Percentiles rank a stretch among this genome's conserved stretches.
Evolutionary conservation across 37 sponge, comb jelly and placozoan species (phyloP).

Genomic region (Ephydatia muelleri): DNA sequence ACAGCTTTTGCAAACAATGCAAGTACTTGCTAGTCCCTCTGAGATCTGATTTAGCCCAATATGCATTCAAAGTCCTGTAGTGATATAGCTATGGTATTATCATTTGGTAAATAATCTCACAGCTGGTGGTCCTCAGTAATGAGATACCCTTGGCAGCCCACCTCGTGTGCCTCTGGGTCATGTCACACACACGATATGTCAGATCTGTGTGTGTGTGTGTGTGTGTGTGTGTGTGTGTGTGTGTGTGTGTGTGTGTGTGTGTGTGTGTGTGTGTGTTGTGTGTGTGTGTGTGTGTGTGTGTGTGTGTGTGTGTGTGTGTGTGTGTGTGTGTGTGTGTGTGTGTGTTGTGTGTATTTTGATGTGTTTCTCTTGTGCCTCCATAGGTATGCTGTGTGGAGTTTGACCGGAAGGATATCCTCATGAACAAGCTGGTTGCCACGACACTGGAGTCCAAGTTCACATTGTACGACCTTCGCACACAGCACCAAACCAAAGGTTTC

Average conservation of each 20-base stretch:
- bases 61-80: too few relatives aligned
- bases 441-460: slow-evolving; percentile 87
- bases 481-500: slow-evolving; percentile 91
- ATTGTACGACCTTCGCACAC: slow-evolving; percentile 86
- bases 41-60: too few relatives aligned
- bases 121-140: too few relatives aligned
- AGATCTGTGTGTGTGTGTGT: slow-evolving; percentile 41
- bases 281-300: slow-evolving; percentile 19
- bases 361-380: neutral
- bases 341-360: slow-evolving; percentile 5
- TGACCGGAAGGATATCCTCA: slow-evolving; percentile 94
- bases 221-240: slow-evolving; percentile 35
- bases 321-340: neutral
- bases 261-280: slow-evolving; percentile 4
- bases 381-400: slow-evolving; percentile 95
- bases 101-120: too few relatives aligned
- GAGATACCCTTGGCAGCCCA: too few relatives aligned
- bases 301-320: slow-evolving; percentile 30
- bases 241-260: slow-evolving; percentile 17
- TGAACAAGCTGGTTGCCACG: slow-evolving; percentile 97
- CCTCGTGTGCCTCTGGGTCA: too few relatives aligned
- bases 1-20: too few relatives aligned
- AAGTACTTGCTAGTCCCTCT: too few relatives aligned
- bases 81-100: too few relatives aligned
- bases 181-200: too few relatives aligned